Base-by-base conservation (phyloP, 2,888 invertebrate species). In the Alsophila aescularia region DNA sequence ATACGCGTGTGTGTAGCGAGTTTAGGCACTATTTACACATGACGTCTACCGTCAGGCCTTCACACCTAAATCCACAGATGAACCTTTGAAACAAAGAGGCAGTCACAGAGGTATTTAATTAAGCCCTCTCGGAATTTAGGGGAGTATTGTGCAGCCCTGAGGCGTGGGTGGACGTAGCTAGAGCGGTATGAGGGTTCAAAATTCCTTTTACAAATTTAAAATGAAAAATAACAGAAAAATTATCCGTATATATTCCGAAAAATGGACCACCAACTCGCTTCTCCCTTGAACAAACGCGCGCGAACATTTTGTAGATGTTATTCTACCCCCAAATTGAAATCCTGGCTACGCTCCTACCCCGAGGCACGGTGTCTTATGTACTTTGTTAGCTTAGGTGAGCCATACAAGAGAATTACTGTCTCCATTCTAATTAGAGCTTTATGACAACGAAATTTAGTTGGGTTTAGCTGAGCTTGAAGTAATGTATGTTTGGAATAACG, bases 61-160 rank as follows among this genome's bases (percentile, higher is more conserved):
- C 55, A 54, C 59, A 60, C 58, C 55, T 55, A 56, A 56, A 54
- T 50, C 60, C 55, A 53, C 45, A 41, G 43, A 34, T 42, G 40
- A 58, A 52, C 62, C 57, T 60, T 60, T 58, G 49, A 53, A 60
- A 60, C 63, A 63, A 58, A 51, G 58, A 58, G 50, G 53, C 50
- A 52, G 52, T 36, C 61, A 47, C 54, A 36, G 58, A 69, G 70
- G 65, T 71, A 71, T 73, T 73, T 73, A 72, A 73, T 73, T 73
- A 73, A 71, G 62, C 63, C 55, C 58, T 58, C 63, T 58, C 51
- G 58, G 65, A 68, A 70, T 68, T 66, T 62, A 58, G 45, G 61
- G 58, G 50, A 47, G 48, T 45, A 35, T 56, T 56, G 47, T 40
- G 36, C n/a, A 48, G 16, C 15, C 39, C 48, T 41, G 48, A 41